Conservation (phyloP, 1,140 invertebrate genomes). For the Gryllus bimaculatus region DNA sequence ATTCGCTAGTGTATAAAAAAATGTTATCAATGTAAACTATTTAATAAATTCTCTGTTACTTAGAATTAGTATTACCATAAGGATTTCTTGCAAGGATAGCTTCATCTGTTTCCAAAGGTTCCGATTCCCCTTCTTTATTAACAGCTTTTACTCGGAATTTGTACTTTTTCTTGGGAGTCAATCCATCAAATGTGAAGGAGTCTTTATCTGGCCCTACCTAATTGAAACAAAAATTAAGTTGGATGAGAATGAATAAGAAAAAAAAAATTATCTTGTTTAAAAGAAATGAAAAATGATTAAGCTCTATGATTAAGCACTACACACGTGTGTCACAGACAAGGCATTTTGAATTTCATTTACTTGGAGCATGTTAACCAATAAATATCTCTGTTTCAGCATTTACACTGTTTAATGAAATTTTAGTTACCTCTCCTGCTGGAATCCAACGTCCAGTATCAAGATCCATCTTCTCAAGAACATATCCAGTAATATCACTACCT, state of each 20-base stretch:
- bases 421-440: slow-evolving; percentile 69
- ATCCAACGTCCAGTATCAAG: slow-evolving; percentile 86
- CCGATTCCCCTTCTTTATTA: slow-evolving; percentile 97
- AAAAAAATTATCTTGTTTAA: no score
- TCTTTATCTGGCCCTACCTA: slow-evolving; percentile 60
- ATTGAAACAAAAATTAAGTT: slow-evolving; percentile 19
- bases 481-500: slow-evolving; percentile 86
- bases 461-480: slow-evolving; percentile 95
- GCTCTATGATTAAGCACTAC: no score
- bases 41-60: no score
- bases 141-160: slow-evolving; percentile 97
- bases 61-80: slow-evolving; percentile 54
- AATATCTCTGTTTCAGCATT: no score
- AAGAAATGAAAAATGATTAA: no score
- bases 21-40: no score
- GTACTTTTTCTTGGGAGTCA: slow-evolving; percentile 95
- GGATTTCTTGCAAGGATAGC: slow-evolving; percentile 90
- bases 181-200: slow-evolving; percentile 78
- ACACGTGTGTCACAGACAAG: no score
- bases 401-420: neutral
- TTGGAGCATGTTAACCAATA: no score
- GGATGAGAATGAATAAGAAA: no score
- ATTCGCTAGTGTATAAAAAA: neutral
- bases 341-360: no score
- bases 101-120: slow-evolving; percentile 84